Conservation (phyloP, 2,113 vertebrate species). For the Nycticryphes semicollaris region DNA sequence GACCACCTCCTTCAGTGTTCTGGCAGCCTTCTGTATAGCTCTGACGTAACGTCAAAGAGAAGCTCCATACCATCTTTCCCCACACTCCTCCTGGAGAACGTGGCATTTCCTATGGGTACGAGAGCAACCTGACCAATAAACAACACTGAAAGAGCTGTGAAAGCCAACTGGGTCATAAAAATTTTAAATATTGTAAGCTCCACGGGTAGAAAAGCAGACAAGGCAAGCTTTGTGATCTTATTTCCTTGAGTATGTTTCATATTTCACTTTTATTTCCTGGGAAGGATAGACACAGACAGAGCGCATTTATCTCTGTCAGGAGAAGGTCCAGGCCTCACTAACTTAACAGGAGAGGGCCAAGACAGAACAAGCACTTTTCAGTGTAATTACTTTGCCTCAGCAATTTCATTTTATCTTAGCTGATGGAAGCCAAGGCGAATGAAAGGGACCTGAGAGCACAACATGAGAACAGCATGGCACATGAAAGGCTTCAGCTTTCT, state of each 20-base stretch:
- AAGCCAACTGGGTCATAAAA: not conserved
- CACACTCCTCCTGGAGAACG: not conserved
- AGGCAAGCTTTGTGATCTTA: not conserved
- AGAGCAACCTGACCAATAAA: not conserved
- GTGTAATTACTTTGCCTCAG: conserved; percentile 44
- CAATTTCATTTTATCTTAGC: not conserved
- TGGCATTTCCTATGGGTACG: not conserved
- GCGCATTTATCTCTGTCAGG: conserved; percentile 9
- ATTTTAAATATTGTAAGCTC: not conserved
- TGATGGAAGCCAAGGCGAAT: not conserved
- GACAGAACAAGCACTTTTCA: conserved; percentile 42
- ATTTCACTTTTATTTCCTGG: conserved; percentile 42
- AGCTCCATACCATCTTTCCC: not conserved
- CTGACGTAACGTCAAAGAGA: not conserved
- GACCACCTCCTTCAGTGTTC: not conserved
- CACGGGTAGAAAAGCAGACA: not conserved
- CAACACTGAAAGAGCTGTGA: not conserved
- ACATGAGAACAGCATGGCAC: not conserved
- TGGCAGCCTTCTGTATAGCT: not conserved
- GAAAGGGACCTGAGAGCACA: not conserved
- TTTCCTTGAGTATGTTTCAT: conserved; percentile 7
- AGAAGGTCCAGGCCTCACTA: conserved; percentile 7
- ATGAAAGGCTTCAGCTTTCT: conserved; percentile 31
- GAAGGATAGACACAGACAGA: not conserved
- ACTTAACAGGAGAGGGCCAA: not conserved